Evolutionary conservation across 2,113 vertebrate species (phyloP).

Genomic region (Kryptolebias marmoratus): DNA sequence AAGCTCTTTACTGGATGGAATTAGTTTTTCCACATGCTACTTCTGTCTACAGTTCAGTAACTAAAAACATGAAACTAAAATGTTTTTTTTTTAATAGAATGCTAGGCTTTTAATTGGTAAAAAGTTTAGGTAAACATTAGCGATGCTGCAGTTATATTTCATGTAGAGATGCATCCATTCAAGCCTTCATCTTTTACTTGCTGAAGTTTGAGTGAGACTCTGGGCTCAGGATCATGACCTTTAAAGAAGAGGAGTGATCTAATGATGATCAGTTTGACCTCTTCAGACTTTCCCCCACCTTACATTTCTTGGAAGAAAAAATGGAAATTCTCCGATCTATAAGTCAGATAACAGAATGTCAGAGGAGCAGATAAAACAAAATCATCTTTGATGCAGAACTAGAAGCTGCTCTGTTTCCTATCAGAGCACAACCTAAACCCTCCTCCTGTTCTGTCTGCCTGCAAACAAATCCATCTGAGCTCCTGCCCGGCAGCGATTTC

Average conservation of each 20-base stretch:
- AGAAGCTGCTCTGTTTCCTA: slow-evolving; percentile 9
- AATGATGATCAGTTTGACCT: background rate
- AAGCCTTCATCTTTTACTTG: no score
- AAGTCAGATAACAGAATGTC: slow-evolving; percentile 27
- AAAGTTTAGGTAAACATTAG: no score
- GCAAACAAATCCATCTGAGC: background rate
- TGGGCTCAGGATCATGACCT: background rate
- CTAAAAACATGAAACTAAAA: no score
- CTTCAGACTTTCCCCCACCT: background rate
- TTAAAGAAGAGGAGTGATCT: background rate
- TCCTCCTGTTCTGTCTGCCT: background rate
- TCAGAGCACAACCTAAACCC: background rate
- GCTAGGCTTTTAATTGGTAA: no score
- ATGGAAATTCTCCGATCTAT: background rate
- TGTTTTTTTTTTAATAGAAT: no score
- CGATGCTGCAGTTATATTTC: no score
- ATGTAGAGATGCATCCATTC: no score
- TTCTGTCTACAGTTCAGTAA: no score
- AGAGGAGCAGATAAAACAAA: slow-evolving; percentile 1
- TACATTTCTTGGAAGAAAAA: slow-evolving; percentile 8
- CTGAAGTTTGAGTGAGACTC: background rate
- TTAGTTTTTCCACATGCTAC: no score
- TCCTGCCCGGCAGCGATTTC: background rate
- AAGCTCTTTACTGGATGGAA: no score
- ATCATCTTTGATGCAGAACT: slow-evolving; percentile 14